Conservation (phyloP, 2,888 invertebrate species). For the Pollenia labialis region DNA sequence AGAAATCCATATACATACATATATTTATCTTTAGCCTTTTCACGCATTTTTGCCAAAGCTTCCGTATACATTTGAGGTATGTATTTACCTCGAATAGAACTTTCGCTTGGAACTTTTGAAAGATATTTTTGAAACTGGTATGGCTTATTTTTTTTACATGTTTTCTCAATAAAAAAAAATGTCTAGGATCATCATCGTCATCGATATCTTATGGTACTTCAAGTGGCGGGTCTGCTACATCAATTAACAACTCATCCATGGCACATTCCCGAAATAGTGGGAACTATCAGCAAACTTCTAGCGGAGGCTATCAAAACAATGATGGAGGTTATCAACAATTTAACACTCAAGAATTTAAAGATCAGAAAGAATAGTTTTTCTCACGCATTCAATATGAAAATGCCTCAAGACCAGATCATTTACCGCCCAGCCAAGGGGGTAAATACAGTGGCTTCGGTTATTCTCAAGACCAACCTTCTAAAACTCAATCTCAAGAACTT, state of each 20-base stretch:
- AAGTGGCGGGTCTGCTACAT: too few species aligned
- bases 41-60: too few species aligned
- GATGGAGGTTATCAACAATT: conserved; percentile 86
- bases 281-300: conserved; percentile 80
- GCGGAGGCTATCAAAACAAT: conserved; percentile 85
- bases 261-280: conserved; percentile 80
- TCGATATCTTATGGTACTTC: conserved; percentile 76
- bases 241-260: conserved; percentile 73
- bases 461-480: conserved; percentile 90
- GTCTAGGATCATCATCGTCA: conserved; percentile 38
- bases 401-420: conserved; percentile 88
- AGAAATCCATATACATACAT: too few species aligned
- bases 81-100: too few species aligned
- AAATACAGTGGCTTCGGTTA: conserved; percentile 97
- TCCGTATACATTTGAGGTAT: too few species aligned
- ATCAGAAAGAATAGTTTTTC: conserved; percentile 91
- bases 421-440: conserved; percentile 93
- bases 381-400: conserved; percentile 89
- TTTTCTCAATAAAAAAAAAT: too few species aligned
- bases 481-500: conserved; percentile 92
- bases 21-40: too few species aligned
- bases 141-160: too few species aligned
- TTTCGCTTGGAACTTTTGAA: too few species aligned
- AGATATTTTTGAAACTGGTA: too few species aligned
- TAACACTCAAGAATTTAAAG: conserved; percentile 86